Evolutionary conservation across 1,140 invertebrate species (phyloP), one percentile per base, ranked within the genome.

Genomic region (Hycleus cichorii): DNA sequence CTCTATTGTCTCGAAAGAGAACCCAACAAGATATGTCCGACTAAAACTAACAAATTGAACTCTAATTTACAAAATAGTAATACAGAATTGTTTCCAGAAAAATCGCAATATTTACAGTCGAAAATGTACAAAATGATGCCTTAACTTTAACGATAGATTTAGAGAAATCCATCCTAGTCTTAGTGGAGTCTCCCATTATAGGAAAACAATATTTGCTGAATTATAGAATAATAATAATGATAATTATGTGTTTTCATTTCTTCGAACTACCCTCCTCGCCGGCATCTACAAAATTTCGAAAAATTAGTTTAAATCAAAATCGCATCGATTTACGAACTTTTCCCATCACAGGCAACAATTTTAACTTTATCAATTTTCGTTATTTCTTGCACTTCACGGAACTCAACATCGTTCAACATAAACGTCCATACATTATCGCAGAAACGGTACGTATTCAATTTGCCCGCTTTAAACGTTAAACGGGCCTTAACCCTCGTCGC

Each of bases 381-480:
- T 55, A 97, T 83, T 73, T 98, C 95, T 72, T 94, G 90, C 1
- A 94, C 90, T 78, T 99, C 97, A 62, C 93, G 82, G 71, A 99
- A 98, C 74, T 99, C 97, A 8, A 98, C 95, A 78, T 98, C 92
- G 74, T 96, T 95, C 58, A 99, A 80, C 80, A 98, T 91, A 72
- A 99, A 97, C n/a, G 96, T 99, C 97, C 97, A 99, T 0, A 99
- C 97, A 81, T 99, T 99, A 79, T 99, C 97, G 83, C 97, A 99
- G 79, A 98, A 99, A 68, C 97, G 83, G 75, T 99, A 99, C 0
- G 96, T 98, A 71, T 96, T 96, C 59, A 99, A 78, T 82, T 97
- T 97, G 39, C 91, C 92, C 63, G 94, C 93, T 87, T 96, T 97
- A 73, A 98, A 97, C 27, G 89, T 92, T 51, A 97, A 81, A 69